Evolutionary conservation across 2,797 vertebrate genomes (phyloP).

Genomic region (Poecile montanus): DNA sequence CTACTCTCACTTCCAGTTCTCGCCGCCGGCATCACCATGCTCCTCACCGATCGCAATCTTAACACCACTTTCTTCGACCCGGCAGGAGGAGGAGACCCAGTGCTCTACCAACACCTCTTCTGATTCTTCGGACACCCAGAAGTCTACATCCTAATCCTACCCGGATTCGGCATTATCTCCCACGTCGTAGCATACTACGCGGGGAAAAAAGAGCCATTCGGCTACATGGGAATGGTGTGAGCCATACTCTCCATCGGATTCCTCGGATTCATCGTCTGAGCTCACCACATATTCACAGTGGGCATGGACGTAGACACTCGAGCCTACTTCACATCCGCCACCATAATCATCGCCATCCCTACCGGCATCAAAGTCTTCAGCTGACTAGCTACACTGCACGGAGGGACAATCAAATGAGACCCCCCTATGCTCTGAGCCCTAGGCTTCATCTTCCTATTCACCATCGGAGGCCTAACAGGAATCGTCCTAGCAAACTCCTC

Average conservation of each 20-base stretch:
- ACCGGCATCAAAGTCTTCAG: conserved; percentile 68
- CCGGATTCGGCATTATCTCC: conserved; percentile 5
- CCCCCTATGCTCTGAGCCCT: neutral
- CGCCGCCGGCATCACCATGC: neutral
- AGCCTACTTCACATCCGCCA: conserved; percentile 63
- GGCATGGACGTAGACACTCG: conserved; percentile 39
- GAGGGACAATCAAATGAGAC: conserved; percentile 48
- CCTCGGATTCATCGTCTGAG: neutral
- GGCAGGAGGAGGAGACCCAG: neutral
- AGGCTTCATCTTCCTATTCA: conserved; percentile 63
- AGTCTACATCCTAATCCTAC: neutral
- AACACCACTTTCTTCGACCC: conserved; percentile 55
- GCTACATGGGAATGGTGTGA: neutral
- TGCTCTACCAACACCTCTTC: neutral
- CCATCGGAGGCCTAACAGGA: neutral
- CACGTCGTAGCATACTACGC: neutral
- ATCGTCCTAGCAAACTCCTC: conserved; percentile 41
- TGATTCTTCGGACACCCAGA: conserved; percentile 61
- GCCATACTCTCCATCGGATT: neutral
- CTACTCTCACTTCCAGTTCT: neutral
- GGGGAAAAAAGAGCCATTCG: neutral
- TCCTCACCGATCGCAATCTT: neutral
- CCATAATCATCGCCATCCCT: conserved; percentile 63
- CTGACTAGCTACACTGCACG: neutral
- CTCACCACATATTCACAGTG: conserved; percentile 27